Conservation (phyloP, 1,140 invertebrate species). For the Temnothorax curvispinosus region DNA sequence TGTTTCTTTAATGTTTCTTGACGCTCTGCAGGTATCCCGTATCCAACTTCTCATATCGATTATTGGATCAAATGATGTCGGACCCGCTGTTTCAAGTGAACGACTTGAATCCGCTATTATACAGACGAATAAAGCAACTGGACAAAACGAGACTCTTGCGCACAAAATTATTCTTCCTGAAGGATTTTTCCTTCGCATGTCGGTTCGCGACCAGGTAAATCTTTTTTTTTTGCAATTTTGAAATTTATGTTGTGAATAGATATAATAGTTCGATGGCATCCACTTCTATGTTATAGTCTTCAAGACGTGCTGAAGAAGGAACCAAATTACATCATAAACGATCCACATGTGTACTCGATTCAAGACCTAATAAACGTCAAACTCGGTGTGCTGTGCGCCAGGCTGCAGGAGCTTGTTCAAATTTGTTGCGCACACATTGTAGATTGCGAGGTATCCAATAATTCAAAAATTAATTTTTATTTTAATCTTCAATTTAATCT, state of each 20-base stretch:
- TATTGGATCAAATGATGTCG: conserved; percentile 91
- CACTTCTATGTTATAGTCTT: conserved; percentile 84
- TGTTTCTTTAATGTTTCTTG: neutral
- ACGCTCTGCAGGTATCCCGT: conserved; percentile 89
- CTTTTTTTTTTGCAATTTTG: neutral
- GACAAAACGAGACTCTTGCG: conserved; percentile 88
- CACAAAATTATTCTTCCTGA: conserved; percentile 89
- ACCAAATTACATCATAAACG: conserved; percentile 88
- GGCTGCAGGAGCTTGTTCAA: conserved; percentile 88
- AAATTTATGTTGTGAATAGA: neutral
- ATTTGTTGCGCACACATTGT: conserved; percentile 88
- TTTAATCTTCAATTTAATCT: neutral
- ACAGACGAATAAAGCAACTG: conserved; percentile 88
- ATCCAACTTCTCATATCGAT: conserved; percentile 92
- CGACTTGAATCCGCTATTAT: conserved; percentile 90
- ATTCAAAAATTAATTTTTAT: neutral
- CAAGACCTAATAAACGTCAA: conserved; percentile 91
- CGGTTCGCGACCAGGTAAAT: conserved; percentile 88
- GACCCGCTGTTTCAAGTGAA: conserved; percentile 93
- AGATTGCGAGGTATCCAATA: conserved; percentile 87
- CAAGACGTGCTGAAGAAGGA: conserved; percentile 87
- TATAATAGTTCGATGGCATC: neutral
- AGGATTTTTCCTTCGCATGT: conserved; percentile 90
- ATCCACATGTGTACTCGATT: conserved; percentile 92
- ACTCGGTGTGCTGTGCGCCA: conserved; percentile 87